These are phyloP conservation scores for Laspeyria flexula DNA, from an alignment of 2,888 invertebrate genomes.

Conservation along the genomic window DNA sequence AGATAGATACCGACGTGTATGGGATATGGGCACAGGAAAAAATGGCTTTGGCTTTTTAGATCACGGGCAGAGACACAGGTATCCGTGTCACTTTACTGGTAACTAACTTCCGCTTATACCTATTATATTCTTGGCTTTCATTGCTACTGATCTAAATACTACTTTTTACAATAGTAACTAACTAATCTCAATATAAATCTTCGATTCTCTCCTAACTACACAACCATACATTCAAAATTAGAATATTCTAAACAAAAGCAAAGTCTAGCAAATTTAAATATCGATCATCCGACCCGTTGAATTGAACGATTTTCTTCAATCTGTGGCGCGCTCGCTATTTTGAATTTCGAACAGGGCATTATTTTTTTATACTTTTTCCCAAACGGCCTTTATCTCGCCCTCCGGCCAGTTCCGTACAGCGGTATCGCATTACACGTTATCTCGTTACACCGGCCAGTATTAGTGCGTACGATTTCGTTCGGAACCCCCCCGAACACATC, in stretches of 20 bases:
- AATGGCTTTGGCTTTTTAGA: slow-evolving; percentile 45
- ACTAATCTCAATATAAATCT: background rate
- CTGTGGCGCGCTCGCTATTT: slow-evolving; percentile 68
- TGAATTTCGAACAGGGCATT: slow-evolving; percentile 73
- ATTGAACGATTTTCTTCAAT: slow-evolving; percentile 64
- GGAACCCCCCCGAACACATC: slow-evolving; percentile 33
- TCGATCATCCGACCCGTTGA: slow-evolving; percentile 58
- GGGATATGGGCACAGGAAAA: slow-evolving; percentile 73
- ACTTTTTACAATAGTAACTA: too few species aligned
- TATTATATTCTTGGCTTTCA: slow-evolving; percentile 32
- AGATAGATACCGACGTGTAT: slow-evolving; percentile 77
- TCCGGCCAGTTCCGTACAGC: slow-evolving; percentile 77
- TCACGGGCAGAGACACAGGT: slow-evolving; percentile 43
- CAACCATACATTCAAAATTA: slow-evolving; percentile 11
- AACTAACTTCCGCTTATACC: slow-evolving; percentile 21
- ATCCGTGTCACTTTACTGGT: slow-evolving; percentile 30
- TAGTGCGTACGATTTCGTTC: slow-evolving; percentile 52
- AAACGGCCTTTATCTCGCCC: slow-evolving; percentile 77
- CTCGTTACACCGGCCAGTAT: slow-evolving; percentile 73
- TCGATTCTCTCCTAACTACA: background rate
- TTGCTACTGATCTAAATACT: slow-evolving; percentile 1
- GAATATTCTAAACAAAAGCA: slow-evolving; percentile 4
- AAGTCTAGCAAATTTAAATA: slow-evolving; percentile 38
- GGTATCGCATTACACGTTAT: slow-evolving; percentile 81
- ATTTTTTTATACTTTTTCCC: slow-evolving; percentile 68